These are phyloP conservation scores for Dasyprocta punctata DNA, from an alignment of 2,113 vertebrate species.

Conservation along the genomic window DNA sequence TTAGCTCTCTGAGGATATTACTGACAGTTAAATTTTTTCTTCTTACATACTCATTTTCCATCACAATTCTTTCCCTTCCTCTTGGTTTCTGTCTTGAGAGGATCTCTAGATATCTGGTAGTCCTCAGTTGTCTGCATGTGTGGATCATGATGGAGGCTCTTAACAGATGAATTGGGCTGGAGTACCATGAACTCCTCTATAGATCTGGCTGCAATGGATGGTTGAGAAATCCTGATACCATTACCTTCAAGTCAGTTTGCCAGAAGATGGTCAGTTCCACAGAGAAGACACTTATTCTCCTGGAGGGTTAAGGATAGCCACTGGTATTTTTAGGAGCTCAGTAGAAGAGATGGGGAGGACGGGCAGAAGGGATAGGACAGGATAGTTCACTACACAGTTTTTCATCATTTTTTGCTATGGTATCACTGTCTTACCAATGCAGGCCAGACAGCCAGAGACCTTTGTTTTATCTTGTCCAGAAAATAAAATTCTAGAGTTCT, in stretches of 20 bases:
- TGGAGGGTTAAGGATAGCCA: background rate
- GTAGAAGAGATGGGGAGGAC: background rate
- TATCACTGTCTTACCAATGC: background rate
- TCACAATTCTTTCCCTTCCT: background rate
- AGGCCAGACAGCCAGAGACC: background rate
- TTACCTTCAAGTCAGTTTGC: background rate
- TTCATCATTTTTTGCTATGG: background rate
- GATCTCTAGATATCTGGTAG: background rate
- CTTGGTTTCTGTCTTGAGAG: slow-evolving; percentile 27
- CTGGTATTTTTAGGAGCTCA: background rate
- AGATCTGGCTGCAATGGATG: background rate
- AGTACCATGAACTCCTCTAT: background rate
- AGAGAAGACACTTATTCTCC: background rate
- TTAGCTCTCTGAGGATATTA: slow-evolving; percentile 24
- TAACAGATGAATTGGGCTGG: background rate
- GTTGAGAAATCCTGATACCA: slow-evolving; percentile 5
- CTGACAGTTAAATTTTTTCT: slow-evolving; percentile 21
- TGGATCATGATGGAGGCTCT: background rate
- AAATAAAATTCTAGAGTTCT: background rate
- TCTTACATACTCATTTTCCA: background rate
- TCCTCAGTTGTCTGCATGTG: background rate
- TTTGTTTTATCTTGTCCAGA: background rate
- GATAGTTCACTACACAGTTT: background rate
- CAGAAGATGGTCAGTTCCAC: background rate
- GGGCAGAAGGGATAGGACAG: background rate